Conservation (phyloP, 1,140 invertebrate genomes). For the Venturia canescens region DNA sequence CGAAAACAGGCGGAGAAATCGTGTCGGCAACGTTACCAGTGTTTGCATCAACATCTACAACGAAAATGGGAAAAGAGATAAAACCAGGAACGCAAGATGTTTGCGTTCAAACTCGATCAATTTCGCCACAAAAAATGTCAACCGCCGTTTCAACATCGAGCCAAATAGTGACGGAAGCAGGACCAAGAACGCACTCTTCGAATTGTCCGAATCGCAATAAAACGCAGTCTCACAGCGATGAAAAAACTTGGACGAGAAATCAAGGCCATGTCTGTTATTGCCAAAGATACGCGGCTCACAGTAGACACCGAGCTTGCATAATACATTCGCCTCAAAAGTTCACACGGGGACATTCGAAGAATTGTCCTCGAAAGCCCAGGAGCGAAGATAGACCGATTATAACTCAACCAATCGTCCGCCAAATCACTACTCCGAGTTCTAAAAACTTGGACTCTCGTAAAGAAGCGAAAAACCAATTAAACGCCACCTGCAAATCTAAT, state of each 20-base stretch:
- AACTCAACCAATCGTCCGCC: background rate
- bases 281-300: slow-evolving; percentile 41
- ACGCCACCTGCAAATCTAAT: slow-evolving; percentile 65
- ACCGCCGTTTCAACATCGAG: background rate
- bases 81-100: background rate
- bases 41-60: background rate
- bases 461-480: slow-evolving; percentile 71
- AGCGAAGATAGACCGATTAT: slow-evolving; percentile 31
- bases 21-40: slow-evolving; percentile 56
- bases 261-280: slow-evolving; percentile 39
- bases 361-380: slow-evolving; percentile 5
- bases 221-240: background rate
- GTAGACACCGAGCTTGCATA: slow-evolving; percentile 25
- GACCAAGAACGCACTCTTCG: background rate
- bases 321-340: background rate
- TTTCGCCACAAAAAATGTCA: background rate
- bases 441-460: slow-evolving; percentile 59
- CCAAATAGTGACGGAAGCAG: background rate
- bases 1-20: slow-evolving; percentile 70
- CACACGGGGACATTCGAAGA: background rate
- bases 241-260: background rate
- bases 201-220: background rate
- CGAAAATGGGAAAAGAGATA: slow-evolving; percentile 49
- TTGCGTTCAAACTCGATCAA: slow-evolving; percentile 7
- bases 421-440: slow-evolving; percentile 18